phyloP scores from a whole-genome alignment of 2,113 vertebrate species.

The Catharus bicknelli region DNA sequence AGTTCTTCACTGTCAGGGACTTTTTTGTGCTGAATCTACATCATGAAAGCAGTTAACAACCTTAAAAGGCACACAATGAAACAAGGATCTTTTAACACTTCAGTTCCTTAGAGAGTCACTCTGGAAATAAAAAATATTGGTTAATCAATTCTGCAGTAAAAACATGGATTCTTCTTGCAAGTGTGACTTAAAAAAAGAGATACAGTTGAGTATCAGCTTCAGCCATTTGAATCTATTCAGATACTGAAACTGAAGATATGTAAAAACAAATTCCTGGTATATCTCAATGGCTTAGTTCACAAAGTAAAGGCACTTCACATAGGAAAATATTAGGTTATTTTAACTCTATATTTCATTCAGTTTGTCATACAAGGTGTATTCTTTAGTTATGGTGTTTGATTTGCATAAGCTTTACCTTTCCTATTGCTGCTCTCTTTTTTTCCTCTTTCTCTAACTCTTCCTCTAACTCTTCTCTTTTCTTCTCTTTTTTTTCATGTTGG shows the following conservation, averaged over 20 bases:
- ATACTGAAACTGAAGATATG: neutral
- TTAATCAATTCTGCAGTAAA: neutral
- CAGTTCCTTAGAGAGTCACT: neutral
- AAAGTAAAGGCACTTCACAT: neutral
- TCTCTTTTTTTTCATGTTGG: neutral
- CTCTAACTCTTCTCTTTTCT: no score
- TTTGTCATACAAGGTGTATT: neutral
- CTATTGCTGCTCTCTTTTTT: neutral
- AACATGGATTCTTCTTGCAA: neutral
- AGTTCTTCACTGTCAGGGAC: neutral
- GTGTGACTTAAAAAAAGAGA: neutral
- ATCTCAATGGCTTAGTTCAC: neutral
- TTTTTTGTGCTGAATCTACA: neutral
- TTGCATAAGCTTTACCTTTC: neutral
- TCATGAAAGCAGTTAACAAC: neutral
- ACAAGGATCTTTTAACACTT: neutral
- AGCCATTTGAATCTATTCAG: neutral
- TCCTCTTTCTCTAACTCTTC: no score
- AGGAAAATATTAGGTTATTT: neutral
- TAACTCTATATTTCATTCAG: neutral
- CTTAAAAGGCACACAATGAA: neutral
- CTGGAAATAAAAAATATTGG: neutral
- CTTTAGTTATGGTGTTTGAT: neutral
- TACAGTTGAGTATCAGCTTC: neutral
- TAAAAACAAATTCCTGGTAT: neutral